Base-by-base conservation (phyloP, 2,797 vertebrate species). In the Hephaestus fuliginosus region DNA sequence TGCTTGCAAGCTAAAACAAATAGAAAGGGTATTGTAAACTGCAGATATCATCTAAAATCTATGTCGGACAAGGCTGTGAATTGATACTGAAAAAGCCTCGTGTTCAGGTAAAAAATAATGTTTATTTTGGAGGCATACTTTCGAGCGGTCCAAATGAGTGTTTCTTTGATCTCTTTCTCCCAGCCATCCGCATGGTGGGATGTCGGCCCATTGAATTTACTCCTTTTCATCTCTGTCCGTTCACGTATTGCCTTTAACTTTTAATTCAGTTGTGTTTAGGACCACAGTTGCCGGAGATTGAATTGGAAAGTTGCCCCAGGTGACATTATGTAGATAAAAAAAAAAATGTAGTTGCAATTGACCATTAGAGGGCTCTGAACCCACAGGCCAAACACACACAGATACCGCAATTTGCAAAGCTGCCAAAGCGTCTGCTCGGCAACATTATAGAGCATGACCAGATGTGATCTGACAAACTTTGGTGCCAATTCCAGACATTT, bases 231-330 rank as follows among this genome's bases (percentile, higher is more conserved):
- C 58, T 66, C 51, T 78, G 71, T 82, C 60, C 56, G 25, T 65
- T 84, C 56, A 85, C 75, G 64, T 81, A 48, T 73, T 74, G 70
- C 64, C 64, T 82, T 76, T 80, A 80, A 81, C 49, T 55, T 78
- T 85, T 86, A 75, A 90, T 89, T 83, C 68, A 73, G 63, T 89
- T 90, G 83, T 90, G 76, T 91, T 86, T 77, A 88, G 86, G 69
- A 77, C 52, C 49, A 18, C 77, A 65, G 64, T 64, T 82, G 68
- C 64, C 67, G 61, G 68, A 86, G 61, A 91, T 83, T 86, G 78
- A 86, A 83, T 86, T 81, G 77, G 82, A 86, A 86, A 82, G 72
- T 66, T 82, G 81, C 86, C 86, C 84, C 36, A 33, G 67, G 80
- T 25, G 76, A 84, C 78, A 74, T 83, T 84, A 78, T 89, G 89